These are phyloP conservation scores for Gopherus evgoodei DNA, from an alignment of 2,113 vertebrate genomes.

Conservation along the genomic window DNA sequence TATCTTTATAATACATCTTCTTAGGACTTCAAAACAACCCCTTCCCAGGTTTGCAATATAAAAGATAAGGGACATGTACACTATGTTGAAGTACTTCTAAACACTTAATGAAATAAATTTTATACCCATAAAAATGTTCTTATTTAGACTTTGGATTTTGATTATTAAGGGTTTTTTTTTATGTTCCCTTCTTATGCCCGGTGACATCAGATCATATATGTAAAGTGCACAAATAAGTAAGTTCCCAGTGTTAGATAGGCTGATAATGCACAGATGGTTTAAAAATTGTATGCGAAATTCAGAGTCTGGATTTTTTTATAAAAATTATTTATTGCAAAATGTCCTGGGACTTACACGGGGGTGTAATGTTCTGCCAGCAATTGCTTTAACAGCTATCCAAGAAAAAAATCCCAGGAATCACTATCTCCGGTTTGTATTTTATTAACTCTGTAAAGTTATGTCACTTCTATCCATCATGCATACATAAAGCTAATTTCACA, in stretches of 20 bases:
- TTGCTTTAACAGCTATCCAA: constrained; percentile 67
- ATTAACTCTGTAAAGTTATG: constrained; percentile 46
- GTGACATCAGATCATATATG: background rate
- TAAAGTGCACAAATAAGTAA: constrained; percentile 50
- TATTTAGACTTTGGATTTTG: background rate
- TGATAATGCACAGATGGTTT: constrained; percentile 60
- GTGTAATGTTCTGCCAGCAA: constrained; percentile 49
- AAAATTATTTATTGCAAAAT: constrained; percentile 55
- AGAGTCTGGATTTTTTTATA: constrained; percentile 27
- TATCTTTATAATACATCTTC: background rate
- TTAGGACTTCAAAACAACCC: background rate
- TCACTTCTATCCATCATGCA: constrained; percentile 33
- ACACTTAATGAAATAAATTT: background rate
- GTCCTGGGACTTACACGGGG: constrained; percentile 39
- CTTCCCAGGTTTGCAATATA: background rate
- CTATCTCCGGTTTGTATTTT: constrained; percentile 39
- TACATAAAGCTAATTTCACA: constrained; percentile 29
- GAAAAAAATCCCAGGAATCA: background rate
- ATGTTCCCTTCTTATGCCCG: constrained; percentile 23
- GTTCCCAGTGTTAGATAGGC: constrained; percentile 3
- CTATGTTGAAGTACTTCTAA: background rate
- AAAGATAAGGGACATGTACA: background rate
- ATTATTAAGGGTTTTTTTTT: background rate
- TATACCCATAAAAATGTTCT: background rate
- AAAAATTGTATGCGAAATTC: constrained; percentile 33